These are phyloP conservation scores for Otocyon megalotis DNA, from an alignment of 2,113 vertebrate species.

Conservation along the genomic window DNA sequence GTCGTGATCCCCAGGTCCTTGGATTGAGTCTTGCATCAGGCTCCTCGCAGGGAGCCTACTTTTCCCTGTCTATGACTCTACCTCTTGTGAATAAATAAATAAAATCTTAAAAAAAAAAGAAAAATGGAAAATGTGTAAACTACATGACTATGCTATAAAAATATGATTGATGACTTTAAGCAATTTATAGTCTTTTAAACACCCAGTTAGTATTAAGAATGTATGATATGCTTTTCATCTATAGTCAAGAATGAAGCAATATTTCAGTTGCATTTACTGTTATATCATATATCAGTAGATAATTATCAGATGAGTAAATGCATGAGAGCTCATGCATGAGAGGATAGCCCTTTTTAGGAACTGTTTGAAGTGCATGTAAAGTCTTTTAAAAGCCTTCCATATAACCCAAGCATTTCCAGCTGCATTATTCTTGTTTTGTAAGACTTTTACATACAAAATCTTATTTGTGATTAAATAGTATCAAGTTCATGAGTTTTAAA, in stretches of 20 bases:
- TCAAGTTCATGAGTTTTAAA: not conserved
- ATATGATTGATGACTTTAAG: not conserved
- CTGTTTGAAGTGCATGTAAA: not conserved
- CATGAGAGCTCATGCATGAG: not conserved
- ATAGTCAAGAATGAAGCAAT: not conserved
- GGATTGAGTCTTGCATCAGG: too few species aligned
- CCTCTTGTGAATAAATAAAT: too few species aligned
- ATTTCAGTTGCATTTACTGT: not conserved
- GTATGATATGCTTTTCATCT: not conserved
- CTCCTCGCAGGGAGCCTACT: too few species aligned
- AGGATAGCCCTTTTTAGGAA: not conserved
- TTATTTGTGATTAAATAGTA: not conserved
- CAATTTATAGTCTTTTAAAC: not conserved
- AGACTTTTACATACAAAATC: not conserved
- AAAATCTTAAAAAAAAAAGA: too few species aligned
- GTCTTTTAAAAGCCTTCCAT: not conserved
- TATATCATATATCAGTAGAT: not conserved
- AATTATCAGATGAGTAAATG: not conserved
- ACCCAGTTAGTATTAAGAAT: not conserved
- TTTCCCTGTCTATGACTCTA: too few species aligned
- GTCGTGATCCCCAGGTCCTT: too few species aligned
- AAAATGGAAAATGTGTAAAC: not conserved
- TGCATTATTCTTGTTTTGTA: not conserved
- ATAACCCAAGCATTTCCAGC: not conserved
- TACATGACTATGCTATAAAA: not conserved